phyloP scores from a whole-genome alignment of 2,797 vertebrate genomes.

The Aeoliscus strigatus region DNA sequence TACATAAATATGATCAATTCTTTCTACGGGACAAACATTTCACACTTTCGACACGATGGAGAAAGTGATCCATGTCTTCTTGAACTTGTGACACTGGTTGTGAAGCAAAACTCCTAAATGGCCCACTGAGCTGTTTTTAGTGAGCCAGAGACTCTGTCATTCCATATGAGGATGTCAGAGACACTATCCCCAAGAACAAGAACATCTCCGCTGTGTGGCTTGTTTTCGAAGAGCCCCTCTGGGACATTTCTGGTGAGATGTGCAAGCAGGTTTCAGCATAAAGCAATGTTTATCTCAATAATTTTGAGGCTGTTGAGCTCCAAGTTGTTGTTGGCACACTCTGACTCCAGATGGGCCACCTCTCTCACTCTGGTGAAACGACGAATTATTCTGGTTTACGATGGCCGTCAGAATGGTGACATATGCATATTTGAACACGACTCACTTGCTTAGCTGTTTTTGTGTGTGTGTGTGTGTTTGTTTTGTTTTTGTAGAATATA shows the following conservation, averaged over 20 bases:
- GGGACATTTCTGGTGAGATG: conserved; percentile 42
- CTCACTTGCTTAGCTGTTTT: conserved; percentile 11
- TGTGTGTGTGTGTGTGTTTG: no score
- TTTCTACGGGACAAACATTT: no score
- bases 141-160: no score
- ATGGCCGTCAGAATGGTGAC: conserved; percentile 36
- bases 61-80: no score
- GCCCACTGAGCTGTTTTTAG: no score
- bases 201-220: conserved; percentile 32
- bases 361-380: conserved; percentile 39
- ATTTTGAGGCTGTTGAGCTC: conserved; percentile 42
- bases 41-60: no score
- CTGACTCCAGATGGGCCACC: conserved; percentile 55
- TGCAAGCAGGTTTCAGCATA: conserved; percentile 39
- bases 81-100: no score
- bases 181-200: no score
- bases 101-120: no score
- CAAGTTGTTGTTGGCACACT: conserved; percentile 48
- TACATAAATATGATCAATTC: no score
- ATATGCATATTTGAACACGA: conserved; percentile 44
- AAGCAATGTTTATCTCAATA: conserved; percentile 56
- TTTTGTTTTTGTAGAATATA: no score
- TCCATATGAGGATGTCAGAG: no score
- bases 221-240: conserved; percentile 25
- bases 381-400: conserved; percentile 42